A percentile compares a stretch with the other conserved stretches of the same genome.
phyloP scores from a whole-genome alignment of 2,888 invertebrate species.

The Dyspetes luteomarginatus region DNA sequence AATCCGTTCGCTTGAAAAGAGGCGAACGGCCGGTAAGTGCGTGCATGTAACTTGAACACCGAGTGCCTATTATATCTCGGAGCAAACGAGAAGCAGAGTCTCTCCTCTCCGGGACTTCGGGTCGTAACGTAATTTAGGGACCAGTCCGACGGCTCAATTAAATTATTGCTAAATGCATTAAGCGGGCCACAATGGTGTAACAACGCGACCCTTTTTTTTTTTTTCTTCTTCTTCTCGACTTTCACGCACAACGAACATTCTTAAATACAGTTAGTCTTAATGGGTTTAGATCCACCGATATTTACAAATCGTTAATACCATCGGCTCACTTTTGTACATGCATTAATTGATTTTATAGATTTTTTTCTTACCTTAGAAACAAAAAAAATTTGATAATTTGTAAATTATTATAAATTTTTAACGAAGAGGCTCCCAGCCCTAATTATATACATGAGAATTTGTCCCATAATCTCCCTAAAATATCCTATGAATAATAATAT shows the following conservation, averaged over 20 bases:
- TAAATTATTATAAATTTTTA: too few relatives aligned
- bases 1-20: too few relatives aligned
- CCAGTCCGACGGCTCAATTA: slow-evolving; percentile 78
- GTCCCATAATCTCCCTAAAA: too few relatives aligned
- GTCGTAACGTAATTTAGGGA: slow-evolving; percentile 73
- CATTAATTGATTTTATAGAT: neutral
- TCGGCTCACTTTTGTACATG: too few relatives aligned
- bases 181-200: slow-evolving; percentile 74
- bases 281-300: slow-evolving; percentile 80
- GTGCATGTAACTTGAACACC: slow-evolving; percentile 58
- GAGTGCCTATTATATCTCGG: slow-evolving; percentile 61
- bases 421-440: too few relatives aligned
- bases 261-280: slow-evolving; percentile 81
- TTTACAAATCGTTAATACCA: slow-evolving; percentile 69
- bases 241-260: slow-evolving; percentile 52
- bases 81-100: slow-evolving; percentile 54
- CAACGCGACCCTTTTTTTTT: slow-evolving; percentile 72
- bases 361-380: neutral
- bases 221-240: slow-evolving; percentile 52
- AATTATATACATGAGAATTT: too few relatives aligned
- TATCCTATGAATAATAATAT: too few relatives aligned
- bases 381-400: too few relatives aligned
- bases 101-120: slow-evolving; percentile 69
- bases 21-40: slow-evolving; percentile 23
- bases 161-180: slow-evolving; percentile 83